Base-by-base conservation (phyloP, 2,888 invertebrate genomes). In the Chalcosyrphus nemorum region DNA sequence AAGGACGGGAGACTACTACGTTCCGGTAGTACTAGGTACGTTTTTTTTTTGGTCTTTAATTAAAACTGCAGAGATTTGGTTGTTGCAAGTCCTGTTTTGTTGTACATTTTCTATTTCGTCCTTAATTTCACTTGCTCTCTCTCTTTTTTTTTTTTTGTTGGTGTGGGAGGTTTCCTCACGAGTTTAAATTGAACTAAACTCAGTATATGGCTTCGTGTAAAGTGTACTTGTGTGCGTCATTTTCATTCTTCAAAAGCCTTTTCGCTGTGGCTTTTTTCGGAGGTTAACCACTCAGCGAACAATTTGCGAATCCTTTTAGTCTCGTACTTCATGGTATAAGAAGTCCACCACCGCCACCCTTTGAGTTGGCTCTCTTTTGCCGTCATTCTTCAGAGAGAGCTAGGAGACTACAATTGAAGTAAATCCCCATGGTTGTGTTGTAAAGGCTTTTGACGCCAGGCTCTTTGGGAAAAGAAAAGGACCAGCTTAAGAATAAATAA, bases 291-390 rank as follows among this genome's bases (percentile, higher is more conserved):
- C 59, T 78, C 78, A 52, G 71, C 59, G 72, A 72, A 72, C 59
- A 72, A 82, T 82, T 82, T 72, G 71, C 32, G 47, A 78, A 82
- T 82, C 72, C 78, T 78, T 78, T 78, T 47, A 50, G 17, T 17
- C 2, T 47, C 11, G 19, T 57, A 35, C 15, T 2, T 27, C 13
- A 13, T 29, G 29, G 19, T 32, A 21, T 59, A 59, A 38, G 59
- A 47, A 71, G 47, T n/a, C 50, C 70, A 17, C 57, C 13, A 13
- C 13, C 32, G 32, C 11, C 9, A 7, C 7, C 29, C 29, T 7
- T 29, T 4, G n/a, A 35, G 56, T 11, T 47, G 15, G 27, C 52
- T 59, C 57, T 56, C n/a, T n/a, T n/a, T 63, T 50, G 32, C 27
- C 68, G 50, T 61, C 68, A 45, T 29, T 21, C 59, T 27, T 43